phyloP scores from a whole-genome alignment of 2,888 invertebrate genomes.

The Chalcosyrphus nemorum region DNA sequence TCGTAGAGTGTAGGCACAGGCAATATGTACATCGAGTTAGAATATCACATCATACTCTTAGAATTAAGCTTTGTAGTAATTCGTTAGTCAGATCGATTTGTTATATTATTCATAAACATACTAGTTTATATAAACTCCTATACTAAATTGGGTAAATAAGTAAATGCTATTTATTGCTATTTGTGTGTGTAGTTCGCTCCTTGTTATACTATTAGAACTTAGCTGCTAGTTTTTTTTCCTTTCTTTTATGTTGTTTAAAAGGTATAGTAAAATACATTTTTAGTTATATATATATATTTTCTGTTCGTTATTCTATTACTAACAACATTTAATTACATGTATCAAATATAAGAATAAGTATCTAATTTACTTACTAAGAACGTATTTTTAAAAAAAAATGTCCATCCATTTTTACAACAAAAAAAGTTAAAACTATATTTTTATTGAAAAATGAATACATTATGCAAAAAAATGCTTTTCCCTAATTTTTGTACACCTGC shows the following conservation, averaged over 20 bases:
- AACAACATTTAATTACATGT: background rate
- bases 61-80: slow-evolving; percentile 8
- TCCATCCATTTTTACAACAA: slow-evolving; percentile 70
- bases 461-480: slow-evolving; percentile 49
- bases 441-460: slow-evolving; percentile 27
- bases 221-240: slow-evolving; percentile 9
- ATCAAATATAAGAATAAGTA: background rate
- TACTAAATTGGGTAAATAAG: background rate
- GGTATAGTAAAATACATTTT: background rate
- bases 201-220: slow-evolving; percentile 5
- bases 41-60: slow-evolving; percentile 6
- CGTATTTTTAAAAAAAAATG: slow-evolving; percentile 51
- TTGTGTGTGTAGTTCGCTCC: slow-evolving; percentile 38
- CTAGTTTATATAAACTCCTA: background rate
- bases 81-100: slow-evolving; percentile 3
- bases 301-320: background rate
- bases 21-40: background rate
- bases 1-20: slow-evolving; percentile 6
- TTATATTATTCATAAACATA: background rate
- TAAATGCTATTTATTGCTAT: background rate
- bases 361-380: background rate
- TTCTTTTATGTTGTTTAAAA: background rate
- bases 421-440: slow-evolving; percentile 48
- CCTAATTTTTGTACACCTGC: slow-evolving; percentile 53
- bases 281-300: background rate